phyloP scores from a whole-genome alignment of 2,797 vertebrate species.

The Cryptoprocta ferox region DNA sequence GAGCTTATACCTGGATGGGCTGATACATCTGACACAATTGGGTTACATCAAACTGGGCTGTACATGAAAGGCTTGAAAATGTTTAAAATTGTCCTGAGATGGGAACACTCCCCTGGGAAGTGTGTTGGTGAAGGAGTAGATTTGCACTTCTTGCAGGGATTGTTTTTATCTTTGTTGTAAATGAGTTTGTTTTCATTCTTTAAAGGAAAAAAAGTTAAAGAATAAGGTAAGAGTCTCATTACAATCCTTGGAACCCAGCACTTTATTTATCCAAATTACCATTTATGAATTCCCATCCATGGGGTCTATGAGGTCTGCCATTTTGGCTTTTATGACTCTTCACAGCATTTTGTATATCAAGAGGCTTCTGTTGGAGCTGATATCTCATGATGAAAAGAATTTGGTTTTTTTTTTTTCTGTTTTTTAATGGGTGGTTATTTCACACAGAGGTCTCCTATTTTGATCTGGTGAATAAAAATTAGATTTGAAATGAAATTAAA shows the following conservation, averaged over 20 bases:
- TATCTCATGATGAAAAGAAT: background rate
- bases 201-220: background rate
- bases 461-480: background rate
- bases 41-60: conserved; percentile 67
- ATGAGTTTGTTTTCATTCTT: background rate
- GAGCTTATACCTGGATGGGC: conserved; percentile 50
- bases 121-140: conserved; percentile 53
- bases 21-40: conserved; percentile 61
- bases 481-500: background rate
- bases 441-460: background rate
- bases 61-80: conserved; percentile 73
- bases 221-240: background rate
- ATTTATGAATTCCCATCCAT: background rate
- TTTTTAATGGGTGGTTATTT: conserved; percentile 1
- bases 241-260: background rate
- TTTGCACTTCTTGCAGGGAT: conserved; percentile 29
- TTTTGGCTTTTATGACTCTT: background rate
- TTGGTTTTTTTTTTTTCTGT: background rate
- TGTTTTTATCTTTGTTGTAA: background rate
- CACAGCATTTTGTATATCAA: background rate
- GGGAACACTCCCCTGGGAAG: conserved; percentile 68
- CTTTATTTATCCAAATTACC: background rate
- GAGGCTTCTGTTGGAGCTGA: background rate
- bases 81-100: conserved; percentile 62
- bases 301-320: background rate